Base-by-base conservation (phyloP, 2,888 invertebrate species). In the Orchesellides sinensis region DNA sequence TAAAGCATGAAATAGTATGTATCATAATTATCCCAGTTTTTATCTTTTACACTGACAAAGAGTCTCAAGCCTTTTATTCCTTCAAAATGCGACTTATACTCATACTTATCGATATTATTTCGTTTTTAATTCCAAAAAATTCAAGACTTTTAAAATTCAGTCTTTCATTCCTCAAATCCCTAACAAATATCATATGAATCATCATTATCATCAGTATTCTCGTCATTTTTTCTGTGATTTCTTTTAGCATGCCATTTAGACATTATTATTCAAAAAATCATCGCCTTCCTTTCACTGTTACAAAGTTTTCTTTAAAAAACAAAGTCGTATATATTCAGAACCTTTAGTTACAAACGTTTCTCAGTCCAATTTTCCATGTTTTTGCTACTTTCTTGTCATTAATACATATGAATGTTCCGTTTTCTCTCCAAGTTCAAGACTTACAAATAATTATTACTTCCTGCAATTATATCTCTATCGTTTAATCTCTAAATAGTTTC, bases 311-410 rank as follows among this genome's bases (percentile, higher is more conserved):
- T n/a, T n/a, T n/a, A 52, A 19, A 69, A 69, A 52, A 69, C 49
- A 49, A 69, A 69, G 68, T 69, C 68, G 68, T 70, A 70, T 45
- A 56, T 40, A 23, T n/a, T 70, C 70, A 70, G 70, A 70, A 56
- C 56, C 70, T 56, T 65, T 70, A 23, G 35, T 70, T 70, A 45
- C 70, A 70, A 56, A 35, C 70, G 40, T 70, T 70, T 56, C 70
- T 70, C 70, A 70, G 70, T 70, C 70, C 35, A 56, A 25, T 25
- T 56, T 21, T 29, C 29, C 29, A 49, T 29, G 29, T 52, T 21
- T 17, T 52, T 52, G 5, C 1, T 17, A 52, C 19, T 6, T 12
- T 29, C 17, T 47, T 27, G 29, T 10, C 19, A 2, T 10, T 19
- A n/a, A n/a, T n/a, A n/a, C n/a, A n/a, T n/a, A n/a, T n/a, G n/a